Base-by-base conservation (phyloP, 1,140 invertebrate genomes). In the Paramacrobiotus metropolitanus region DNA sequence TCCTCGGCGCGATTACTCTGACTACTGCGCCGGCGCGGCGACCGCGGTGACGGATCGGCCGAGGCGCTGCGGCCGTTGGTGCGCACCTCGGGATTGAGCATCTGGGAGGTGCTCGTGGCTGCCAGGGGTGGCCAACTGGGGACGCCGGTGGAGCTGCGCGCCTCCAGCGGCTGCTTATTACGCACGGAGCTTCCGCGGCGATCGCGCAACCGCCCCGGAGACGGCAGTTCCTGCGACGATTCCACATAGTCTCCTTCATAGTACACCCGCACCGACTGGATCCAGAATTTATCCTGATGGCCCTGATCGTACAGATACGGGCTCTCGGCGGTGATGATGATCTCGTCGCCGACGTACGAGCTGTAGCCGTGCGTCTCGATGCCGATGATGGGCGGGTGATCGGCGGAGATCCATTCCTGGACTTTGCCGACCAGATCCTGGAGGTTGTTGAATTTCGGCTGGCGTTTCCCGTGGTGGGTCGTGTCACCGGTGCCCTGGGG, bases 301-400 rank as follows among this genome's bases (percentile, higher is more conserved):
- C 48, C 48, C 48, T 55, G 48, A 55, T 55, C 48, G 48, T 20
- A 55, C 9, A 55, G 24, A 28, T 55, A 55, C 15, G 48, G 48
- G 4, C 15, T 20, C 28, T 55, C 48, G 4, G 48, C 48, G 15
- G 48, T 55, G 48, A 55, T 55, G 48, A 55, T 55, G 28, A 55
- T 55, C 48, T 55, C 48, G 28, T 55, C 48, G 28, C 48, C 48
- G 28, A 55, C 15, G 24, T 55, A 55, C 4, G 48, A 20, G 48
- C 48, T 55, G 24, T 55, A 55, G 24, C 48, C 48, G 0, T 55
- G 48, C 4, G 48, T 55, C 48, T 55, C 48, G 9, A 55, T 55
- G 48, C 48, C 48, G 24, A 55, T 55, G 24, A 55, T 55, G 48
- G 48, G 48, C 48, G 48, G 48, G 9, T 24, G 48, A 4, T 55